Conservation (phyloP, 1,140 invertebrate species). For the Lepidurus arcticus region DNA sequence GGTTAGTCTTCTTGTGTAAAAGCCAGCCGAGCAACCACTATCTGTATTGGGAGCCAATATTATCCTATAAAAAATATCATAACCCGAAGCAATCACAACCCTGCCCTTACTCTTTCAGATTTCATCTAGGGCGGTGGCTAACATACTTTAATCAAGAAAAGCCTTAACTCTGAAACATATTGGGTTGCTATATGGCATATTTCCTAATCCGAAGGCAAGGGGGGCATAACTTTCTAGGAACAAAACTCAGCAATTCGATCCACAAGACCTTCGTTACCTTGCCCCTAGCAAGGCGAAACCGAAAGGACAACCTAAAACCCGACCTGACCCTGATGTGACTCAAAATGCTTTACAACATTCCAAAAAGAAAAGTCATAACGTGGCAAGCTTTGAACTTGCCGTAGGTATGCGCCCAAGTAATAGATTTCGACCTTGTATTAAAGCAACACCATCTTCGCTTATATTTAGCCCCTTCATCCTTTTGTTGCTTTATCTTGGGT, state of each 20-base stretch:
- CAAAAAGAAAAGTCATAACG: too few species aligned
- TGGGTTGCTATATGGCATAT: neutral
- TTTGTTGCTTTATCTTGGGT: too few species aligned
- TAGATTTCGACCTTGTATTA: too few species aligned
- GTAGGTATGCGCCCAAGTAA: conserved; percentile 57
- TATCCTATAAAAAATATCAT: neutral
- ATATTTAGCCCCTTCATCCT: too few species aligned
- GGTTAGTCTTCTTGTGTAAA: neutral
- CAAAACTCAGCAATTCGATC: neutral
- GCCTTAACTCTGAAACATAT: too few species aligned
- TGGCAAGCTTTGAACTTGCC: conserved; percentile 36
- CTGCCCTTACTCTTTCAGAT: neutral
- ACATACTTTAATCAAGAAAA: neutral
- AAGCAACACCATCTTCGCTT: too few species aligned
- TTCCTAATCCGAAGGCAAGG: neutral
- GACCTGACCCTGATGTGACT: neutral
- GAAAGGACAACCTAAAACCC: neutral
- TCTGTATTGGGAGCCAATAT: neutral
- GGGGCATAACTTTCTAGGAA: neutral
- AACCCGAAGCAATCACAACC: neutral
- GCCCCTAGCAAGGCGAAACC: neutral
- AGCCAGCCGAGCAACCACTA: neutral
- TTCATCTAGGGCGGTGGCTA: neutral
- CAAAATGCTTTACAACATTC: too few species aligned
- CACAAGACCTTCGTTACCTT: neutral